phyloP scores from a whole-genome alignment of 2,888 invertebrate species.

The Clanis bilineata region DNA sequence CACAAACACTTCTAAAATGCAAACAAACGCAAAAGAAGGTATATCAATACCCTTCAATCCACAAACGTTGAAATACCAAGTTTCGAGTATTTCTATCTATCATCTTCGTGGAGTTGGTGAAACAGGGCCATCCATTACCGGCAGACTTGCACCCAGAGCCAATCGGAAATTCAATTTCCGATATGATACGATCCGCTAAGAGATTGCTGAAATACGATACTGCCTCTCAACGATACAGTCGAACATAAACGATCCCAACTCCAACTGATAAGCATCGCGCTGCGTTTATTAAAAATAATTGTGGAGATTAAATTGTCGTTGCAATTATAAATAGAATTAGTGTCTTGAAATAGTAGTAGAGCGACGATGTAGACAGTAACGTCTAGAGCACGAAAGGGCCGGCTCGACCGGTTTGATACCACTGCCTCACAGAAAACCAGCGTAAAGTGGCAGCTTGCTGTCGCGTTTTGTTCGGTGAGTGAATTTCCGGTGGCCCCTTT shows the following conservation, averaged over 20 bases:
- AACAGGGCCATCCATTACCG: slow-evolving; percentile 60
- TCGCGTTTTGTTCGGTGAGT: too few species aligned
- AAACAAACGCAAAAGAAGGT: slow-evolving; percentile 36
- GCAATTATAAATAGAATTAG: too few species aligned
- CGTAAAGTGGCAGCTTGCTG: too few species aligned
- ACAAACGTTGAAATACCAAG: slow-evolving; percentile 36
- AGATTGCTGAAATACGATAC: slow-evolving; percentile 66
- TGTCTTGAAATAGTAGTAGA: too few species aligned
- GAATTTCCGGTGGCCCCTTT: too few species aligned
- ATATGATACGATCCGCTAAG: slow-evolving; percentile 72
- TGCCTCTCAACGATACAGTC: slow-evolving; percentile 39
- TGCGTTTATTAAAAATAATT: neutral
- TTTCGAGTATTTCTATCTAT: slow-evolving; percentile 53
- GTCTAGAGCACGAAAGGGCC: too few species aligned
- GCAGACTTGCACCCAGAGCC: slow-evolving; percentile 57
- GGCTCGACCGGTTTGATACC: too few species aligned
- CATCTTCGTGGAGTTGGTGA: slow-evolving; percentile 51
- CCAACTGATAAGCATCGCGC: slow-evolving; percentile 30
- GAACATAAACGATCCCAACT: slow-evolving; percentile 38
- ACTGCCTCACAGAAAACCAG: too few species aligned
- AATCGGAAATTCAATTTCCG: slow-evolving; percentile 79
- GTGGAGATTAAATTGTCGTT: too few species aligned
- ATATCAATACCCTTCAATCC: slow-evolving; percentile 48
- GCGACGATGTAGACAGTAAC: too few species aligned
- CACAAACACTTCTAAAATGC: slow-evolving; percentile 36